Conservation (phyloP, 2,797 vertebrate species). For the Neosalanx taihuensis region DNA sequence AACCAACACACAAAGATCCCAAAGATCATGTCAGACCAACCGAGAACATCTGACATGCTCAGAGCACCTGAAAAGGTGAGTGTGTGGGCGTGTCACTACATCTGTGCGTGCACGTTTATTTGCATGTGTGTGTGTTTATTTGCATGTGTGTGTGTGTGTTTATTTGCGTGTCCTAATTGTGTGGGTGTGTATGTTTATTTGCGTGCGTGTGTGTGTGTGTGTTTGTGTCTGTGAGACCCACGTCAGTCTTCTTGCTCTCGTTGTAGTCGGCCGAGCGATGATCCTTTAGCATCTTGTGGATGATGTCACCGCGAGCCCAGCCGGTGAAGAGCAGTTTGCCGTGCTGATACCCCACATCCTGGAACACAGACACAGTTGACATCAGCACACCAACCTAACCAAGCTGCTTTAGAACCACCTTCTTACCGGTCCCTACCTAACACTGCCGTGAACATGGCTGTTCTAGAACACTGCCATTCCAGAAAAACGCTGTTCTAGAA, state of each 20-base stretch:
- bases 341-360: conserved; percentile 92
- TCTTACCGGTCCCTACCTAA: too few species aligned
- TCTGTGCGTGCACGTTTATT: too few species aligned
- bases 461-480: too few species aligned
- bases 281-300: conserved; percentile 92
- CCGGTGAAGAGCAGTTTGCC: conserved; percentile 88
- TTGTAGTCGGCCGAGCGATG: conserved; percentile 86
- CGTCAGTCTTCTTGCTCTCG: conserved; percentile 81
- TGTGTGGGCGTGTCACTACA: background rate
- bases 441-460: too few species aligned
- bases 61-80: background rate
- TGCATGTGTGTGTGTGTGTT: background rate
- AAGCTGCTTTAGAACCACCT: too few species aligned
- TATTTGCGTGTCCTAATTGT: background rate
- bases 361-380: conserved; percentile 8
- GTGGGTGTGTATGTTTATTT: conserved; percentile 2
- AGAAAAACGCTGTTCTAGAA: too few species aligned
- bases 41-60: background rate
- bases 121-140: background rate
- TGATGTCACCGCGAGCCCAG: conserved; percentile 88
- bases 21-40: background rate
- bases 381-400: too few species aligned
- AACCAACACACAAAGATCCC: background rate
- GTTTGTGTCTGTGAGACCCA: conserved; percentile 51
- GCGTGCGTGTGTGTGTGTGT: conserved; percentile 6